Percentiles rank a stretch among this genome's conserved stretches.
These are phyloP conservation scores for Drosophila meridionalis DNA, from an alignment of 2,888 invertebrate genomes.

Conservation along the genomic window DNA sequence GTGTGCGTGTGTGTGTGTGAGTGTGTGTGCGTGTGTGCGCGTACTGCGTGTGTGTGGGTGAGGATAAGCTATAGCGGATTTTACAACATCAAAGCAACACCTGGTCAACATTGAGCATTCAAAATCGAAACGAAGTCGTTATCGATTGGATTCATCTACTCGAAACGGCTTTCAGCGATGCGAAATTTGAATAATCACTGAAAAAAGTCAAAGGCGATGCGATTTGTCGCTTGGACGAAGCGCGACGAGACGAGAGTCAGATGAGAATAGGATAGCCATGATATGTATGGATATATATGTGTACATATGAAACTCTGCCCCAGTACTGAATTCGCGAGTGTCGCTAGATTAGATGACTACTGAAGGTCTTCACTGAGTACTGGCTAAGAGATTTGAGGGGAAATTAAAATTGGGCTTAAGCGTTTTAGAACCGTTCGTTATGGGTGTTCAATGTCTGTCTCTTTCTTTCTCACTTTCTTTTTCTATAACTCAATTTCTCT, in stretches of 20 bases:
- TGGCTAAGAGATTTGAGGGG: not conserved
- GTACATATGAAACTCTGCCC: not conserved
- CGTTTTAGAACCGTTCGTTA: not conserved
- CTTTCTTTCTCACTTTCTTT: not conserved
- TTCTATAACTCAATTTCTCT: not conserved
- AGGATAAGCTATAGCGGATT: slow-evolving; percentile 46
- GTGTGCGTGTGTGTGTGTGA: slow-evolving; percentile 38
- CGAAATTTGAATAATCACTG: slow-evolving; percentile 42
- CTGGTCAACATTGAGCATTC: slow-evolving; percentile 60
- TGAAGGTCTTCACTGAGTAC: not conserved
- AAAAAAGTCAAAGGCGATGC: not conserved
- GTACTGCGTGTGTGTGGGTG: slow-evolving; percentile 8
- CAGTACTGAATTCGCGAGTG: not conserved
- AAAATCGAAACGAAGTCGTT: slow-evolving; percentile 54
- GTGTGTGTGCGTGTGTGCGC: slow-evolving; percentile 35
- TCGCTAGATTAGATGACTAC: not conserved
- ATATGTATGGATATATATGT: not conserved
- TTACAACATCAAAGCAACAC: slow-evolving; percentile 68
- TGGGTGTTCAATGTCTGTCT: not conserved
- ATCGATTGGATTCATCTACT: slow-evolving; percentile 44
- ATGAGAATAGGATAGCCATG: not conserved
- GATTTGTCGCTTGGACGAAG: not conserved
- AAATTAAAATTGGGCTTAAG: not conserved
- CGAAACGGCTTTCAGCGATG: slow-evolving; percentile 39
- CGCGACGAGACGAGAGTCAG: not conserved